A percentile compares a stretch with the other conserved stretches of the same genome.
Evolutionary conservation across 2,888 invertebrate genomes (phyloP).

Genomic region (Trissonchulus sp.): DNA sequence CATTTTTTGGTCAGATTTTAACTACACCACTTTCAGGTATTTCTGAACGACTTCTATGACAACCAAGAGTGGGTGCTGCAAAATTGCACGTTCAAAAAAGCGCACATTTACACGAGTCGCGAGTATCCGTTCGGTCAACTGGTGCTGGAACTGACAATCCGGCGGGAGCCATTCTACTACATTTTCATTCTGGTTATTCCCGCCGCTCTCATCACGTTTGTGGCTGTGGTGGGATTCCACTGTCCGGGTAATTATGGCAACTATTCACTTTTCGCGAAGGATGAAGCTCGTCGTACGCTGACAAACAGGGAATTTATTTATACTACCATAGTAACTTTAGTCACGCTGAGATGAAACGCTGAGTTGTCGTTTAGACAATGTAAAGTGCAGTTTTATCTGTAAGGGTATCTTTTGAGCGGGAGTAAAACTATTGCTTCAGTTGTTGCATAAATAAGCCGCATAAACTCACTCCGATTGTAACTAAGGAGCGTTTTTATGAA

Average conservation of each 20-base stretch:
- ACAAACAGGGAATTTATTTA: too few relatives aligned
- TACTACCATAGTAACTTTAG: conserved; percentile 11
- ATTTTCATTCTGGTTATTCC: conserved; percentile 51
- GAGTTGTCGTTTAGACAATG: too few relatives aligned
- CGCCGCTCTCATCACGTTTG: conserved; percentile 48
- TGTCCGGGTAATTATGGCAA: conserved; percentile 38
- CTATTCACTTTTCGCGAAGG: too few relatives aligned
- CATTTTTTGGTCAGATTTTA: background rate
- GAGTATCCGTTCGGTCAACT: conserved; percentile 7
- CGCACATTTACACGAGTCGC: background rate
- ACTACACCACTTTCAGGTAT: conserved; percentile 38
- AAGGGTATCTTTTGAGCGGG: too few relatives aligned
- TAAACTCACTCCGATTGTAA: too few relatives aligned
- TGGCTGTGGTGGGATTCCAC: conserved; percentile 51
- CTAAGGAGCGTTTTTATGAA: too few relatives aligned
- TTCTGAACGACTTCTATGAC: conserved; percentile 49
- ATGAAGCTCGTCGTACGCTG: too few relatives aligned
- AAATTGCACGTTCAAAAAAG: background rate
- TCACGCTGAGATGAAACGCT: too few relatives aligned
- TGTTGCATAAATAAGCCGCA: too few relatives aligned
- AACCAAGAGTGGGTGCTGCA: conserved; percentile 48
- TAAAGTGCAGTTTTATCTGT: too few relatives aligned
- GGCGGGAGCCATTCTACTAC: conserved; percentile 48
- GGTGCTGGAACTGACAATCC: conserved; percentile 40
- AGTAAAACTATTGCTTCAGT: too few relatives aligned